Evolutionary conservation across 1,140 invertebrate genomes (phyloP), one percentile per base, ranked within the genome.

Genomic region (Ostrea denselamellosa): DNA sequence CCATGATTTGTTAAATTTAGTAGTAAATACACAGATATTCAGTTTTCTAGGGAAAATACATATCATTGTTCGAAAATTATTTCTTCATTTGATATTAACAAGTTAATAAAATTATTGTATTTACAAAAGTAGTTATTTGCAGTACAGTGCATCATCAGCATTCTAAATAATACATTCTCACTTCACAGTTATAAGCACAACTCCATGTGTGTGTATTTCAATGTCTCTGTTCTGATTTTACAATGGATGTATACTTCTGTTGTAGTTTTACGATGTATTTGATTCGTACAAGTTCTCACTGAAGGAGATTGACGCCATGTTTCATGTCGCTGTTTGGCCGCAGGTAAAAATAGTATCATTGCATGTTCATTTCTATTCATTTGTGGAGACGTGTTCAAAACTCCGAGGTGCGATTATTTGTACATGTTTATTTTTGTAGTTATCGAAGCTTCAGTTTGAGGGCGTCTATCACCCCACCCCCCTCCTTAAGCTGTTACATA

Each of bases 381-480:
- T 44, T 44, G 34, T 44, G 34, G 1, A 1, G 34, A 44, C 34
- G 5, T 44, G 34, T 44, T 44, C 5, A 44, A 44, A 44, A 44
- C 34, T 44, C 34, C 1, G 34, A 44, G 5, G 34, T 44, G 34
- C 5, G 34, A 44, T 44, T 2, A 44, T 44, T 5, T 44, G 34
- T 65, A n/a, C 2, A 28, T 77, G 0, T 81, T 34, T 65, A 34
- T 17, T 51, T 87, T 90, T 88, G 14, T 89, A 93, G 91, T 51
- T 92, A 12, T 83, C 90, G 12, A 92, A 91, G 68, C 93, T 99
- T 0, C 96, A 97, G 0, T 95, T 96, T 85, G 98, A 99, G 93
- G 97, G 97, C 52, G 96, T 98, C 85, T 96, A 98, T 90, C 97
- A 96, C 91, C 97, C 98, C 1, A 98, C 98, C 5, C 96, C 97